Evolutionary conservation across 2,113 vertebrate species (phyloP).

Genomic region (Baryphthengus martii): DNA sequence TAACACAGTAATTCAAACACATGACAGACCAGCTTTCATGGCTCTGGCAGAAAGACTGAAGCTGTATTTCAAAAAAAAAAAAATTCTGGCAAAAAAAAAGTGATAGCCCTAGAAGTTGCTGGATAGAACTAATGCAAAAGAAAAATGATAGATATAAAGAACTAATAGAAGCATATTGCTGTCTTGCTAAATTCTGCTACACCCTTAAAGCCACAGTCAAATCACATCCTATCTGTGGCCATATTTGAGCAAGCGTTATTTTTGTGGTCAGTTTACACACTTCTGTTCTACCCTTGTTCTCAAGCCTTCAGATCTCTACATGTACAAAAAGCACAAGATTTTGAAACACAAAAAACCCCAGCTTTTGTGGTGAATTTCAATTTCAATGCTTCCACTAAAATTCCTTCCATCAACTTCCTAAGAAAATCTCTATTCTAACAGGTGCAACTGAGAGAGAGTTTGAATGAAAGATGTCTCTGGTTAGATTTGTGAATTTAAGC

Average conservation of each 20-base stretch:
- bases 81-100: neutral
- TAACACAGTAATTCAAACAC: constrained; percentile 19
- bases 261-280: neutral
- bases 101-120: neutral
- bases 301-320: fast-evolving
- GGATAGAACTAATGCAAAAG: neutral
- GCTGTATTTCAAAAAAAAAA: neutral
- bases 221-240: neutral
- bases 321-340: neutral
- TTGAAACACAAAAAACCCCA: neutral
- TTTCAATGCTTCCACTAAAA: neutral
- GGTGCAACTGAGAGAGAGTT: neutral
- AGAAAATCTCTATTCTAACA: neutral
- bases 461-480: neutral
- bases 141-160: neutral
- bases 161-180: fast-evolving
- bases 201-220: neutral
- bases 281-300: neutral
- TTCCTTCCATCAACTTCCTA: neutral
- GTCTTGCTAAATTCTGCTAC: neutral
- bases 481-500: neutral
- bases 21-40: neutral
- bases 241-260: neutral
- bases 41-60: neutral
- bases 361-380: neutral